These are phyloP conservation scores for Thripadectes ignobilis DNA, from an alignment of 2,797 vertebrate genomes.

Conservation along the genomic window DNA sequence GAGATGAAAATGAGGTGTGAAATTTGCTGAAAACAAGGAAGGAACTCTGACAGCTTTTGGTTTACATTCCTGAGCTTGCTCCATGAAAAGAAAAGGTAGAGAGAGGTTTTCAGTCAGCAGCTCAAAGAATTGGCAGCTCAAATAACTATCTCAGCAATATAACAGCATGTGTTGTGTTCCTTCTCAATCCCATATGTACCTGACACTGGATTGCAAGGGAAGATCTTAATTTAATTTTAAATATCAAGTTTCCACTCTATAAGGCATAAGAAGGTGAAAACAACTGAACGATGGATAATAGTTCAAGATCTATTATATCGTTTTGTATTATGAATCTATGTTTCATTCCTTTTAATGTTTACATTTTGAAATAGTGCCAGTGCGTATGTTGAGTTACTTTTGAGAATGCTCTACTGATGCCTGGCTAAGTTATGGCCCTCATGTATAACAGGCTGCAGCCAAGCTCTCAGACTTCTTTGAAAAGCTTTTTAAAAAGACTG, in stretches of 20 bases:
- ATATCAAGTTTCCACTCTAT: not conserved
- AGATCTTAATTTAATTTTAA: not conserved
- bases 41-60: not conserved
- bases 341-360: not conserved
- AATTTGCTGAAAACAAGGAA: not conserved
- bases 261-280: not conserved
- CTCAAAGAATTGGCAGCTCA: not conserved
- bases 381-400: not conserved
- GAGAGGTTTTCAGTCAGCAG: not conserved
- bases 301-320: not conserved
- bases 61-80: not conserved
- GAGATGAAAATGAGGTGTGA: not conserved
- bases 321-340: accelerated
- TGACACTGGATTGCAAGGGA: not conserved
- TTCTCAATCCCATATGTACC: not conserved
- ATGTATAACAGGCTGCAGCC: not conserved
- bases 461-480: not conserved
- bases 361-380: not conserved
- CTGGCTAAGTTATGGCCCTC: not conserved
- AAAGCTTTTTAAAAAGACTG: not conserved
- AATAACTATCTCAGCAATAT: not conserved
- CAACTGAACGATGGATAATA: not conserved
- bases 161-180: not conserved
- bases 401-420: not conserved
- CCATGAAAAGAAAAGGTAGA: not conserved